Conservation (phyloP, 1,140 invertebrate genomes). For the Spodoptera frugiperda region DNA sequence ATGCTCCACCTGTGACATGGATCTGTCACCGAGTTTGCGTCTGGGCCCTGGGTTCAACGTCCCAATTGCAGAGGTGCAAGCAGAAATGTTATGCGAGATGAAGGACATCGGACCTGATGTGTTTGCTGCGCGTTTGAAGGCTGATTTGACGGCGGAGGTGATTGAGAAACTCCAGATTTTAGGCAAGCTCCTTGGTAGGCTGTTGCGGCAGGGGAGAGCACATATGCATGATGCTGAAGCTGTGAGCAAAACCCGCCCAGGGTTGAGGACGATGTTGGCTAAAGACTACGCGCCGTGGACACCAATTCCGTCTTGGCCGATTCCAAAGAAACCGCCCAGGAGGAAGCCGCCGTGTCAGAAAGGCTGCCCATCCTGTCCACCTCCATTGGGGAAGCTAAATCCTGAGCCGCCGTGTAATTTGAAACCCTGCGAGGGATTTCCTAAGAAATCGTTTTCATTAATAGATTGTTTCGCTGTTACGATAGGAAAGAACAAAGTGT, state of each 20-base stretch:
- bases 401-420: slow-evolving; percentile 46
- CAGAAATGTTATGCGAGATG: not conserved
- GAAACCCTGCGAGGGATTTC: slow-evolving; percentile 54
- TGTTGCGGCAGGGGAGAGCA: not conserved
- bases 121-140: not conserved
- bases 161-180: slow-evolving; percentile 1
- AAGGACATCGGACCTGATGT: not conserved
- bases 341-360: slow-evolving; percentile 58
- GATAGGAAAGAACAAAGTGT: not conserved
- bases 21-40: not conserved
- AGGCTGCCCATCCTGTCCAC: slow-evolving; percentile 59
- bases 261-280: slow-evolving; percentile 22
- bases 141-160: slow-evolving; percentile 2
- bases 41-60: not conserved
- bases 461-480: slow-evolving; percentile 26
- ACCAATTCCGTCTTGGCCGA: slow-evolving; percentile 71
- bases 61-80: no score
- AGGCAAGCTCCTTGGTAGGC: not conserved
- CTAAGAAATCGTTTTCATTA: slow-evolving; percentile 38
- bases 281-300: slow-evolving; percentile 69
- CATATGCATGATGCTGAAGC: not conserved
- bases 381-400: slow-evolving; percentile 9
- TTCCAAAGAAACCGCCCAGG: slow-evolving; percentile 55
- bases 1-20: not conserved
- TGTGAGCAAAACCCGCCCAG: no score